Conservation (phyloP, 2,113 vertebrate genomes). For the Eclectus roratus region DNA sequence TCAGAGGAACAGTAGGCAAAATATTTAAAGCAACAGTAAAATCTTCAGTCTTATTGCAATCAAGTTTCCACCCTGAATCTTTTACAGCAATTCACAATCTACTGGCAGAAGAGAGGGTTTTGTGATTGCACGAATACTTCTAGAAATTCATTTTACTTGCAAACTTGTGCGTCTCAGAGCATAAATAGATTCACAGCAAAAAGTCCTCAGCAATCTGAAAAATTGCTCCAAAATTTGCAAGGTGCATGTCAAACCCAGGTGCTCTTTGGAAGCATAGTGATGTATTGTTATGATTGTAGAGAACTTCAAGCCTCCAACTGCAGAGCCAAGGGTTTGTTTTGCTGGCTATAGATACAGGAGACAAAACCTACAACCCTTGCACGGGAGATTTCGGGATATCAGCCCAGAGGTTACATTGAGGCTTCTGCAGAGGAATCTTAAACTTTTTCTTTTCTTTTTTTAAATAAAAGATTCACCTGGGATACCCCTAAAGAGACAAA, state of each 20-base stretch:
- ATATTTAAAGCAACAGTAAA: slow-evolving; percentile 43
- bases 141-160: not conserved
- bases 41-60: not conserved
- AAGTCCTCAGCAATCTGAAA: not conserved
- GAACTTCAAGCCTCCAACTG: not conserved
- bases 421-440: not conserved
- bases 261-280: not conserved
- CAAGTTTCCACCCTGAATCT: not conserved
- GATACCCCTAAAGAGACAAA: not conserved
- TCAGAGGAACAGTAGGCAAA: slow-evolving; percentile 52
- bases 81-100: not conserved
- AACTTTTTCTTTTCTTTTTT: not conserved
- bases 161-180: not conserved
- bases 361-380: not conserved
- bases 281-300: not conserved
- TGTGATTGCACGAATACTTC: not conserved
- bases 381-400: not conserved
- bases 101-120: not conserved
- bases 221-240: not conserved
- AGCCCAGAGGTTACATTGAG: not conserved
- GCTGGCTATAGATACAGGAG: not conserved
- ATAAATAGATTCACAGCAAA: slow-evolving; percentile 1
- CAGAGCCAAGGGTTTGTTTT: not conserved
- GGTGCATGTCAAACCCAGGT: not conserved
- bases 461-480: not conserved